Evolutionary conservation across 2,113 vertebrate genomes (phyloP), one percentile per base, ranked within the genome.

Genomic region (Sapajus apella): DNA sequence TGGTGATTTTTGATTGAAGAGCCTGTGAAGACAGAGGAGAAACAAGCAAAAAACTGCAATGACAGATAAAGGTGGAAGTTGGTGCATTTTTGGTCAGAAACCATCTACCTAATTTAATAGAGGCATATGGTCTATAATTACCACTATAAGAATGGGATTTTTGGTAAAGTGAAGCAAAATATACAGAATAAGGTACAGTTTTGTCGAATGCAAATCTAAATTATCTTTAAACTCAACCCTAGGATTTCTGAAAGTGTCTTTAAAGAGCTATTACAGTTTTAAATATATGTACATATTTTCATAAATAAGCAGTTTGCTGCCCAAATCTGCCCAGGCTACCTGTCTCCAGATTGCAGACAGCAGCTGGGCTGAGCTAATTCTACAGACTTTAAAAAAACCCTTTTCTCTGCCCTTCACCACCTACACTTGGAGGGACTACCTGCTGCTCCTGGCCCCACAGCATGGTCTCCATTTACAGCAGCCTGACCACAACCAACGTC

Each of bases 231-330:
- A n/a, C 25, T 92, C 47, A 87, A 70, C 56, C 79, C 64, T 64
- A 97, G n/a, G 58, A 96, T 84, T 98, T 98, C 58, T 98, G 91
- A 95, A 97, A 88, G 43, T 93, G 43, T 93, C 97, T 97, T 64
- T 97, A 97, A 98, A 95, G 93, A 96, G 17, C 70, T 87, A 93
- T 96, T 97, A 93, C 97, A 90, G 8, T 81, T 75, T 97, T 37
- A 68, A 95, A 90, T 83, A 92, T 96, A 96, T 37, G 17, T 23
- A 92, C 81, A 93, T 73, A 77, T 90, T 90, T 94, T 96, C 72
- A 94, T 97, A 97, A 98, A 97, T 94, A 97, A 97, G 95, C 47
- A 95, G 72, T 96, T 97, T 97, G 52, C 94, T 97, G 40, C 95
- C 58, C 21, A 68, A 84, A 96, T 70, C 73, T 96, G 81, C 92